phyloP scores from a whole-genome alignment of 2,113 vertebrate genomes.

The Echinops telfairi region DNA sequence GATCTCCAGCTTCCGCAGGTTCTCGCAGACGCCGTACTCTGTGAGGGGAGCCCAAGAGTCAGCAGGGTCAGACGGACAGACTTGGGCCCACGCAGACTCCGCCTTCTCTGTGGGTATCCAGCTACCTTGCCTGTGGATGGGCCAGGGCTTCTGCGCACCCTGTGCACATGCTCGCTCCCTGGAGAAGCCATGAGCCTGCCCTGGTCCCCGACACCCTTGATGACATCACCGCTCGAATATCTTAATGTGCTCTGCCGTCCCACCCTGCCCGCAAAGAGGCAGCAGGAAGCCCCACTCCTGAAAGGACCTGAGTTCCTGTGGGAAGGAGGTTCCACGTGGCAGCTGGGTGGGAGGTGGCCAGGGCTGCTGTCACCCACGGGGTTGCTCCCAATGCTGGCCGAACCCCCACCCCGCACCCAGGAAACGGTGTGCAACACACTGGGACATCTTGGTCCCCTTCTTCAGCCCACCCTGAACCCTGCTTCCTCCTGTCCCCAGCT shows the following conservation, averaged over 20 bases:
- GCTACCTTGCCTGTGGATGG: neutral
- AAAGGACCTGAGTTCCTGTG: neutral
- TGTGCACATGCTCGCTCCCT: neutral
- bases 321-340: neutral
- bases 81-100: rapidly evolving
- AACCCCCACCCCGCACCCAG: no score
- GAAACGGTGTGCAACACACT: no score
- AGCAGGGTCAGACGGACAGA: neutral
- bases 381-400: no score
- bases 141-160: neutral
- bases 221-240: neutral
- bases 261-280: neutral
- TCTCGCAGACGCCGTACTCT: constrained; percentile 97
- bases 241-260: no score
- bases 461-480: no score
- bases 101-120: neutral
- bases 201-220: neutral
- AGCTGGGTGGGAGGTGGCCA: neutral
- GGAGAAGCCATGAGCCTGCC: neutral
- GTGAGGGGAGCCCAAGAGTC: constrained; percentile 75
- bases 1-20: constrained; percentile 94
- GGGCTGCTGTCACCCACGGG: rapidly evolving
- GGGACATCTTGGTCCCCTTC: no score
- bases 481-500: neutral
- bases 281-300: no score